phyloP scores from a whole-genome alignment of 2,113 vertebrate genomes.

The Mellivora capensis region DNA sequence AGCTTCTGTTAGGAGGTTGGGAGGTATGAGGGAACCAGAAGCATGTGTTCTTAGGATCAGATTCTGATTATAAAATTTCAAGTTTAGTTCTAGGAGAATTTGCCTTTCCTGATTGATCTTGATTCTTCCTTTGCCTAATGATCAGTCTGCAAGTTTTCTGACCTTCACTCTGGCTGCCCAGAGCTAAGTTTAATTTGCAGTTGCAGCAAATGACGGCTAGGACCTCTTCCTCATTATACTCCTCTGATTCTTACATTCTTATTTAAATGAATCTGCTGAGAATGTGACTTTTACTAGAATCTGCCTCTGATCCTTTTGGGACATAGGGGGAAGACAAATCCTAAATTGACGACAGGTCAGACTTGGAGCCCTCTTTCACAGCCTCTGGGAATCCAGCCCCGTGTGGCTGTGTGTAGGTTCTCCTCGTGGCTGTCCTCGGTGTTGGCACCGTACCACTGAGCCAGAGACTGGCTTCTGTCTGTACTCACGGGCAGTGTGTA shows the following conservation, averaged over 20 bases:
- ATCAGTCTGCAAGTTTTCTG: background rate
- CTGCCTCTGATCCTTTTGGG: background rate
- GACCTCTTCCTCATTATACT: background rate
- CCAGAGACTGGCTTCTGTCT: background rate
- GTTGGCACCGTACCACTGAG: too few species aligned
- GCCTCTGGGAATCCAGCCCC: background rate
- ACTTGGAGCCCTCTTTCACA: background rate
- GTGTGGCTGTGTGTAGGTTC: background rate
- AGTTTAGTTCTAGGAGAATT: slow-evolving; percentile 16
- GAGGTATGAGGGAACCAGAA: background rate
- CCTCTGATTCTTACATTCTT: background rate
- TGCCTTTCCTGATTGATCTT: background rate
- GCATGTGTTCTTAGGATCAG: background rate
- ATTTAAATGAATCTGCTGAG: background rate
- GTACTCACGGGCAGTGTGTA: background rate
- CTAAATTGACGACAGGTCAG: background rate
- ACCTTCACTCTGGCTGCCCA: background rate
- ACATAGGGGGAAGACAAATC: background rate
- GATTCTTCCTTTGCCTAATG: background rate
- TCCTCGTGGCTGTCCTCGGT: background rate
- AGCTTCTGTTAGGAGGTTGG: background rate
- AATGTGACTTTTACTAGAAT: background rate
- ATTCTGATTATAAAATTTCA: slow-evolving; percentile 20
- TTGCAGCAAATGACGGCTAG: background rate
- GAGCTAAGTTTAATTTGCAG: background rate